Percentiles rank a stretch among this genome's conserved stretches.
Evolutionary conservation across 2,888 invertebrate genomes (phyloP).

Genomic region (Cecidostiba fungosa): DNA sequence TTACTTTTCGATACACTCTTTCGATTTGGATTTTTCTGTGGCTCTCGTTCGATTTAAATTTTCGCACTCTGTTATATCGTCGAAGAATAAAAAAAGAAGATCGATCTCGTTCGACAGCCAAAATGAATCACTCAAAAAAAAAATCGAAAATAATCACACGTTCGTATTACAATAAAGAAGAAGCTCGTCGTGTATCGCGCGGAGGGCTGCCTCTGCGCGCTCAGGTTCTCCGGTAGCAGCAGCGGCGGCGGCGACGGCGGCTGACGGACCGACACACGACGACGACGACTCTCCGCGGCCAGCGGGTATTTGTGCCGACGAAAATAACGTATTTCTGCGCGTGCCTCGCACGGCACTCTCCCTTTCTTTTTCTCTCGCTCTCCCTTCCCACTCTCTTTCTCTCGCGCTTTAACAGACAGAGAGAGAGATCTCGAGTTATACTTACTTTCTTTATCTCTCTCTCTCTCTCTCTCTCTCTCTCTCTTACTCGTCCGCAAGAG

Average conservation of each 20-base stretch:
- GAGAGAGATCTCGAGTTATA: constrained; percentile 3
- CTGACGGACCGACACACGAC: constrained; percentile 68
- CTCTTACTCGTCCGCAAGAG: neutral
- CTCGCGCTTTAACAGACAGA: neutral
- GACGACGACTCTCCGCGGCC: constrained; percentile 69
- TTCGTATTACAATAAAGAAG: neutral
- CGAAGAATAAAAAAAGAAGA: neutral
- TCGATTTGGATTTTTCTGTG: neutral
- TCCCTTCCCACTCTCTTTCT: constrained; percentile 20
- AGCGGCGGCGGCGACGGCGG: constrained; percentile 65
- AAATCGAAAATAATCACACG: neutral
- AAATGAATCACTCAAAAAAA: neutral
- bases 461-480: constrained; percentile 12
- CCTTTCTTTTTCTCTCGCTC: constrained; percentile 41
- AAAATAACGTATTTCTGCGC: constrained; percentile 79
- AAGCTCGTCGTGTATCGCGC: neutral
- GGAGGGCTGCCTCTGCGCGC: constrained; percentile 53
- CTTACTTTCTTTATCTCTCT: constrained; percentile 1
- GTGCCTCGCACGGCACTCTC: constrained; percentile 63
- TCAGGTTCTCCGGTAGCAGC: constrained; percentile 51
- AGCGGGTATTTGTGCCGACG: constrained; percentile 78
- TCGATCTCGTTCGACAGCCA: neutral
- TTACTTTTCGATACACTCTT: neutral
- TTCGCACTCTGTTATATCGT: neutral
- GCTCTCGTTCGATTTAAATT: neutral